A percentile compares a stretch with the other conserved stretches of the same genome.
Conservation (phyloP, 2,113 vertebrate genomes). For the Passer montanus region DNA sequence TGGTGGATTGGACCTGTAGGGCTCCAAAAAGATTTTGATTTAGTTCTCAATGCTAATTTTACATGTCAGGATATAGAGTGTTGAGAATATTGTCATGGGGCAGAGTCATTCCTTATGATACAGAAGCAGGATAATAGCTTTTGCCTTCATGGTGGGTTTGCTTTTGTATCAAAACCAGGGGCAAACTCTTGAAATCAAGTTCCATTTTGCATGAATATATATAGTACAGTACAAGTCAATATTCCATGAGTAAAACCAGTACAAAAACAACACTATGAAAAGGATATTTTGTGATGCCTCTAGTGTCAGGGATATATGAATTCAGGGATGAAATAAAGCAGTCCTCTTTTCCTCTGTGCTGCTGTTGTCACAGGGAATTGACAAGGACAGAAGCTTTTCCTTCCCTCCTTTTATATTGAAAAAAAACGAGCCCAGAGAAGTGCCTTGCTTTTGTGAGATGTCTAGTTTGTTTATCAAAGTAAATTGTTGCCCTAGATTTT, state of each 20-base stretch:
- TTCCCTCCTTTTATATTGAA: not conserved
- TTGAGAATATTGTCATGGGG: not conserved
- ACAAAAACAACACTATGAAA: not conserved
- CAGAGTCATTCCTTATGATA: not conserved
- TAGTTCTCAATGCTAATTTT: not conserved
- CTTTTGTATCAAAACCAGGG: not conserved
- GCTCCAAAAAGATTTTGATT: not conserved
- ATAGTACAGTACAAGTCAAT: not conserved
- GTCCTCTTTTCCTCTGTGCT: not conserved
- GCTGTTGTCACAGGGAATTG: not conserved
- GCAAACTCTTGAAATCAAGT: not conserved
- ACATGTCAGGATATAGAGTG: not conserved
- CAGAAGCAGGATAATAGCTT: not conserved
- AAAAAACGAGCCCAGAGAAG: not conserved
- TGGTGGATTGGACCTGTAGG: not conserved
- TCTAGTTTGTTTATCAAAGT: not conserved
- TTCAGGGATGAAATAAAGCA: not conserved
- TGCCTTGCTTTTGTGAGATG: not conserved
- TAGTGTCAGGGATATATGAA: not conserved
- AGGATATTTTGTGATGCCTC: not conserved
- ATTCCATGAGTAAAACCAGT: not conserved
- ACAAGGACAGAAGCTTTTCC: not conserved
- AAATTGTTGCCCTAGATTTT: constrained; percentile 14
- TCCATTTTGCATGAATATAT: not conserved
- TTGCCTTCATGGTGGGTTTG: not conserved